A percentile compares a stretch with the other conserved stretches of the same genome.
Evolutionary conservation across 2,113 vertebrate species (phyloP).

Genomic region (Salvelinus sp.): DNA sequence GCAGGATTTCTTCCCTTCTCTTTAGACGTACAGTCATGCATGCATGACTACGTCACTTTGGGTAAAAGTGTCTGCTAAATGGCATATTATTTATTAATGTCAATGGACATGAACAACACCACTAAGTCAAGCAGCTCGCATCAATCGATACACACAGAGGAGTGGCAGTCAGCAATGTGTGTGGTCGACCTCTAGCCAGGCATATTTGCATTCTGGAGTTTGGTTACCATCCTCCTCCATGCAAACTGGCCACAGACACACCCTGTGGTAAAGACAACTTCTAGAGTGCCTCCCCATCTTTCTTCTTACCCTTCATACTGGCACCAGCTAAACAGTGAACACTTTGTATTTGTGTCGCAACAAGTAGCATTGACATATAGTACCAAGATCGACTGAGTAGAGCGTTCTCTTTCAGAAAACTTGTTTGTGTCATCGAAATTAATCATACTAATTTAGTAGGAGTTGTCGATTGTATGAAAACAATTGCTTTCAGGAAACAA

Average conservation of each 20-base stretch:
- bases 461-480: slow-evolving; percentile 15
- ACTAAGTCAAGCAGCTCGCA: not conserved
- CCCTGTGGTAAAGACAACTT: slow-evolving; percentile 16
- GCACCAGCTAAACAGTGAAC: slow-evolving; percentile 10
- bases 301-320: slow-evolving; percentile 5
- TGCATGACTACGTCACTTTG: not conserved
- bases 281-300: slow-evolving; percentile 46
- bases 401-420: slow-evolving; percentile 25
- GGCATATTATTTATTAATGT: not conserved
- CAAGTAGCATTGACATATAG: slow-evolving; percentile 43
- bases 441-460: slow-evolving; percentile 30
- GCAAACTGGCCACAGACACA: not conserved
- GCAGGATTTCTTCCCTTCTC: not conserved
- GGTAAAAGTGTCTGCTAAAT: not conserved
- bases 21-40: not conserved
- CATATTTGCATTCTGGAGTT: not conserved
- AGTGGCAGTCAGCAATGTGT: no score
- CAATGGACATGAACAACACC: not conserved
- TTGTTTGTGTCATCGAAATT: slow-evolving; percentile 21
- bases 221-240: not conserved
- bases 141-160: no score
- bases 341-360: slow-evolving; percentile 17
- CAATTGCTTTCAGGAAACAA: slow-evolving; percentile 36
- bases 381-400: not conserved
- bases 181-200: no score